Percentiles rank a stretch among this genome's conserved stretches.
These are phyloP conservation scores for Porites rus DNA, from an alignment of 92 coral and sea anemone species.

Conservation along the genomic window DNA sequence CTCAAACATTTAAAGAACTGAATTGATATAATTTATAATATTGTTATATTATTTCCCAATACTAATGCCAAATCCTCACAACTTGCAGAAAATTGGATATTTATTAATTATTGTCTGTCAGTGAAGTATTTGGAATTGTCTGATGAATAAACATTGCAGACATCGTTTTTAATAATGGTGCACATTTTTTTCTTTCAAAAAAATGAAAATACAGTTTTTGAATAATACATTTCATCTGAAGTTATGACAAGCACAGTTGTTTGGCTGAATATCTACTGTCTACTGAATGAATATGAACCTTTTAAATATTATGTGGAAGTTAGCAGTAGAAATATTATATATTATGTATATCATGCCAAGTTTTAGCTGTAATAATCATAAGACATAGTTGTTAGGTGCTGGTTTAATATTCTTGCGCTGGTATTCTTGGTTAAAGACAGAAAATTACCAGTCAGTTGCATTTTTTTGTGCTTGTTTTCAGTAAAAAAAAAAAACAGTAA, in stretches of 20 bases:
- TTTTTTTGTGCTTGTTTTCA: not conserved
- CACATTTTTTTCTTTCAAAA: slow-evolving; percentile 1
- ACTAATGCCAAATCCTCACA: not conserved
- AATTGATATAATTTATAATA: slow-evolving; percentile 18
- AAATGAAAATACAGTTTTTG: not conserved
- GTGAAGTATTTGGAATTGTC: not conserved
- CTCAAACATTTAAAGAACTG: slow-evolving; percentile 2
- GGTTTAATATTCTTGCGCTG: too few species aligned
- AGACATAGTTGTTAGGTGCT: too few species aligned
- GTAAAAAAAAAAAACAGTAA: not conserved
- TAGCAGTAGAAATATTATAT: too few species aligned
- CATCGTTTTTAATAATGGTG: not conserved
- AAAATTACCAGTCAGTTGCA: too few species aligned
- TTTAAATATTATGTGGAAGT: too few species aligned
- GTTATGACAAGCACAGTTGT: not conserved
- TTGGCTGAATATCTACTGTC: not conserved
- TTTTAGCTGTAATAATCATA: too few species aligned
- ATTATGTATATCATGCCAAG: too few species aligned
- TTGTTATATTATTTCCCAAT: not conserved
- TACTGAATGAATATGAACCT: too few species aligned
- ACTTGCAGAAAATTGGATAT: slow-evolving; percentile 1
- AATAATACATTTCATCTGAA: not conserved
- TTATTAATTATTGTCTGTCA: slow-evolving; percentile 11
- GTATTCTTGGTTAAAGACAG: too few species aligned
- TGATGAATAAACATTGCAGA: not conserved